Base-by-base conservation (phyloP, 2,888 invertebrate genomes). In the Sabellastarte sp. region DNA sequence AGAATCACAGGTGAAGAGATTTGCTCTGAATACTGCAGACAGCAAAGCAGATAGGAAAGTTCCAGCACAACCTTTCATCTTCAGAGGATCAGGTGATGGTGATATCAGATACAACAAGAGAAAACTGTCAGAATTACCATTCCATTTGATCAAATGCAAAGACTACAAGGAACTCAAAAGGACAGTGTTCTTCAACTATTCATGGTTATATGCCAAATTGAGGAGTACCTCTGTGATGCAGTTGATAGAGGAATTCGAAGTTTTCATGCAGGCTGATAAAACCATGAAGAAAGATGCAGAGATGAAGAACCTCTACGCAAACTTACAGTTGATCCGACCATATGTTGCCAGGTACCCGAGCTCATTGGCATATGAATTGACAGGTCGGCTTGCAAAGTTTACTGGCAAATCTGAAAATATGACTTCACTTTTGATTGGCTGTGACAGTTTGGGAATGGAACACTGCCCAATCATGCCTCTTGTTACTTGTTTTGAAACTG, bases 201-300 rank as follows among this genome's bases (percentile, higher is more conserved):
- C 94, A 77, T 98, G 96, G 95, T 86, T 98, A 0, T 94, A 94
- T 79, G 94, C 95, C 0, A 97, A 96, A 80, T 87, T 96, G 0
- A 91, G 91, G 71, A 93, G 93, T 75, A 95, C 95, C 74, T 96
- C 97, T 0, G 86, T 97, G n/a, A 96, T 96, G 83, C 91, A 95
- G 0, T 91, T 96, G 0, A 86, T 97, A 2, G 91, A 93, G 2
- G 97, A 97, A 84, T 96, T 95, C 77, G 68, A 62, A 52, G 3
- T 53, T 5, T 69, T 64, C 15, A 57, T 56, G 30, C 30, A 28
- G 2, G n/a, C 59, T 3, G 61, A 60, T 10, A 41, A 53, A 5
- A 50, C 2, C 4, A 3, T 63, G 3, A 30, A 29, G 32, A 30
- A 53, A 2, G 66, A 60, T n/a, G 41, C 50, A 0, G 61, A 63